phyloP scores from a whole-genome alignment of 1,140 invertebrate genomes.

The Araneus ventricosus region DNA sequence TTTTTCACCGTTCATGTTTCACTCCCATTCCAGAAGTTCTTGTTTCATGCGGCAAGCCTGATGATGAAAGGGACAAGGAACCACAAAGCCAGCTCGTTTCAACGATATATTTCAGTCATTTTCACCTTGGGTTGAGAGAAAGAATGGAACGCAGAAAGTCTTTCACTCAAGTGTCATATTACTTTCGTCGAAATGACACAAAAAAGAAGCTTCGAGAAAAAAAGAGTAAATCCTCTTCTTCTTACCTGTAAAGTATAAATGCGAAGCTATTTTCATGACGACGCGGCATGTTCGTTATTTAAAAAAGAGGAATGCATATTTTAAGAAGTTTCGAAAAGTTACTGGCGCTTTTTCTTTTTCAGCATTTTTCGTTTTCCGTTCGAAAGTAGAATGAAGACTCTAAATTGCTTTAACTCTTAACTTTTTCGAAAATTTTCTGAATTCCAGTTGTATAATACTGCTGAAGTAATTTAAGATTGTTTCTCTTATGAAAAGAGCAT shows the following conservation, averaged over 20 bases:
- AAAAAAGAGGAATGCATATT: constrained; percentile 52
- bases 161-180: constrained; percentile 67
- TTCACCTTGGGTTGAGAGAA: constrained; percentile 27
- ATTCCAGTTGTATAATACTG: background rate
- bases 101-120: constrained; percentile 24
- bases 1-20: constrained; percentile 6
- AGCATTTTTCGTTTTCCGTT: background rate
- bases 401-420: background rate
- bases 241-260: constrained; percentile 6
- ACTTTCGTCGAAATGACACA: constrained; percentile 49
- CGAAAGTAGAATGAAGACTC: background rate
- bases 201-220: background rate
- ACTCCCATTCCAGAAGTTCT: background rate
- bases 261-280: constrained; percentile 26
- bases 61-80: constrained; percentile 19
- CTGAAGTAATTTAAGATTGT: too few relatives aligned
- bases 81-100: constrained; percentile 29
- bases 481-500: too few relatives aligned
- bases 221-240: constrained; percentile 49
- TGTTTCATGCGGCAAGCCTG: background rate
- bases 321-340: constrained; percentile 57
- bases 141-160: constrained; percentile 30
- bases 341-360: background rate
- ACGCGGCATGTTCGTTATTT: constrained; percentile 49
- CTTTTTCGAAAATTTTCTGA: background rate